These are phyloP conservation scores for Esox lucius DNA, from an alignment of 2,797 vertebrate genomes.

Conservation along the genomic window DNA sequence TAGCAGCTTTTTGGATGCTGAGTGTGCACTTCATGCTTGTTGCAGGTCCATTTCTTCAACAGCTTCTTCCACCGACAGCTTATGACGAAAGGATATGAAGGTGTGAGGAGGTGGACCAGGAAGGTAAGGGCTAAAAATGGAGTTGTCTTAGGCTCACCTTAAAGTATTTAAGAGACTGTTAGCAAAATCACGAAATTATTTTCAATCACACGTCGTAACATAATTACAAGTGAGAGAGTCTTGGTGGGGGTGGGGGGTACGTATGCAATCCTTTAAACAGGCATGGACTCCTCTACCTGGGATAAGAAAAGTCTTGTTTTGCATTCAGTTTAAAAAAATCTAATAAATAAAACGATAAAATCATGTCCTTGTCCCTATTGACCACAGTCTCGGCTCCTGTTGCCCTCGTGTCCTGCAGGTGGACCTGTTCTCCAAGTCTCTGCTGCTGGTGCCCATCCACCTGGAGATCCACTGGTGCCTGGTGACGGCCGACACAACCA, in stretches of 20 bases:
- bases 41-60: slow-evolving; percentile 96
- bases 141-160: no score
- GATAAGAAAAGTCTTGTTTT: no score
- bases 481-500: slow-evolving; percentile 87
- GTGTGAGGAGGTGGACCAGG: slow-evolving; percentile 97
- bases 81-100: slow-evolving; percentile 96
- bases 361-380: neutral
- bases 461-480: slow-evolving; percentile 98
- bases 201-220: no score
- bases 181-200: no score
- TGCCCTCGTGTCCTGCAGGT: slow-evolving; percentile 71
- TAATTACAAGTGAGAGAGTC: no score
- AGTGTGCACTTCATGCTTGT: neutral
- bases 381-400: neutral
- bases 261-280: no score
- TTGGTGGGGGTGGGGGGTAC: no score
- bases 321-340: no score
- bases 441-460: slow-evolving; percentile 94
- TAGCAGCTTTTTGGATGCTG: neutral
- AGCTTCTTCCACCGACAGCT: slow-evolving; percentile 99
- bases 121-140: slow-evolving; percentile 75
- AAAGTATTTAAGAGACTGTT: no score
- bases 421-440: slow-evolving; percentile 91
- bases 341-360: no score
- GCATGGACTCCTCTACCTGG: no score